Percentiles rank a stretch among this genome's conserved stretches.
Conservation (phyloP, 2,113 vertebrate genomes). For the Callipepla californica region DNA sequence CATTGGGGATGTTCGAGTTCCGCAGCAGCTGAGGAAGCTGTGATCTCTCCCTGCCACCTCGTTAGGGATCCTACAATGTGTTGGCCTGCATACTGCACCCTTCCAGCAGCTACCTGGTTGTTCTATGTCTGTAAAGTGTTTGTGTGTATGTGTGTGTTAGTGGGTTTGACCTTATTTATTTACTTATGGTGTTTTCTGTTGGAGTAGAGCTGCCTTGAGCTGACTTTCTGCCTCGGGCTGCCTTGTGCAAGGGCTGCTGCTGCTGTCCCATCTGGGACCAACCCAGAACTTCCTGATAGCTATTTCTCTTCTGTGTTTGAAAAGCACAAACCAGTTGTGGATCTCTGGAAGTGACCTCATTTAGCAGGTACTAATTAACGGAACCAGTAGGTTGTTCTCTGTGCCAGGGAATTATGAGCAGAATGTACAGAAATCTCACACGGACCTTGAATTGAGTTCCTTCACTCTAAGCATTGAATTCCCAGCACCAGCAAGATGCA, state of each 20-base stretch:
- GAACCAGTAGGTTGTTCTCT: not conserved
- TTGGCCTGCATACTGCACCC: not conserved
- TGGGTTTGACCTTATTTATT: not conserved
- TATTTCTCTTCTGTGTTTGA: not conserved
- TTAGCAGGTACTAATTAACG: not conserved
- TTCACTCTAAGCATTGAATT: not conserved
- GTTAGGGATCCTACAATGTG: not conserved
- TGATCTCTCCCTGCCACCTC: constrained; percentile 22
- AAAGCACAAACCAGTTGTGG: not conserved
- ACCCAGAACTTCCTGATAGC: not conserved
- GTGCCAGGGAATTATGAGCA: not conserved
- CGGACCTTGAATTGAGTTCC: constrained; percentile 29
- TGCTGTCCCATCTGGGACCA: not conserved
- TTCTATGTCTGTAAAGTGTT: not conserved
- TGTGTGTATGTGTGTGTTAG: not conserved
- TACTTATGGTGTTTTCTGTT: not conserved
- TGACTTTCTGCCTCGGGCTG: not conserved
- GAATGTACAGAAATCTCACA: not conserved
- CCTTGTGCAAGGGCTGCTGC: not conserved
- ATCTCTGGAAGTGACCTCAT: not conserved
- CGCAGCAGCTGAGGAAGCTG: constrained; percentile 20
- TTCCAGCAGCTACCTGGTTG: not conserved
- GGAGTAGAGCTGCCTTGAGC: not conserved
- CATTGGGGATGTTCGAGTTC: constrained; percentile 26
- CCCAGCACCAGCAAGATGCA: not conserved